Evolutionary conservation across 2,888 invertebrate genomes (phyloP).

Genomic region (Eledone cirrhosa): DNA sequence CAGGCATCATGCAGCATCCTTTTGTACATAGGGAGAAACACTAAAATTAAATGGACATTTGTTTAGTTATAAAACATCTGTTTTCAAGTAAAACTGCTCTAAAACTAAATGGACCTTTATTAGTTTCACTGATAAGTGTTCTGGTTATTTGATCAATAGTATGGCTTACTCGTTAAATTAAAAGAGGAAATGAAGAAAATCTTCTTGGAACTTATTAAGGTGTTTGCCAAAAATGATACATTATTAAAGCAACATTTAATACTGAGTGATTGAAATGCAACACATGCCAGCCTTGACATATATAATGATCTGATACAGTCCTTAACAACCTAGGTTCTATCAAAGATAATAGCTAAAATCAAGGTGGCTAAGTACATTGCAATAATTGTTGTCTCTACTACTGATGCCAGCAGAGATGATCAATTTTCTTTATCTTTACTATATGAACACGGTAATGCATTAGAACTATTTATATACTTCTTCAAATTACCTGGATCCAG

Average conservation of each 20-base stretch:
- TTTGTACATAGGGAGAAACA: too few species aligned
- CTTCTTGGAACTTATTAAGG: constrained; percentile 2
- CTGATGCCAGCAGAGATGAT: background rate
- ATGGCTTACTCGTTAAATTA: too few species aligned
- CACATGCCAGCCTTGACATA: background rate
- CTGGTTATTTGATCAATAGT: too few species aligned
- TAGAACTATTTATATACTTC: background rate
- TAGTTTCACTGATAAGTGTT: too few species aligned
- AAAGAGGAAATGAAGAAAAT: background rate
- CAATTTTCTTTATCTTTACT: background rate
- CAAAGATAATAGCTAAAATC: too few species aligned
- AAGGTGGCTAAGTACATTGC: constrained; percentile 6
- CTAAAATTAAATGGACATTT: too few species aligned
- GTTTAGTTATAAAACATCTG: too few species aligned
- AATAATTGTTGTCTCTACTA: background rate
- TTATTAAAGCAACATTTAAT: background rate
- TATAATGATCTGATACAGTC: background rate
- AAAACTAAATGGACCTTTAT: too few species aligned
- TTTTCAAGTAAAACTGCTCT: too few species aligned
- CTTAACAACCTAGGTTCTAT: background rate
- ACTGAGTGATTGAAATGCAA: constrained; percentile 2
- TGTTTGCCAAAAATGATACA: constrained; percentile 6
- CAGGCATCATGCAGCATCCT: too few species aligned
- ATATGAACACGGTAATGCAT: background rate
- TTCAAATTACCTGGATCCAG: too few species aligned